These are phyloP conservation scores for Chrysaora quinquecirrha DNA, from an alignment of 30 jellyfish, hydroid and myxozoan species.

Conservation along the genomic window DNA sequence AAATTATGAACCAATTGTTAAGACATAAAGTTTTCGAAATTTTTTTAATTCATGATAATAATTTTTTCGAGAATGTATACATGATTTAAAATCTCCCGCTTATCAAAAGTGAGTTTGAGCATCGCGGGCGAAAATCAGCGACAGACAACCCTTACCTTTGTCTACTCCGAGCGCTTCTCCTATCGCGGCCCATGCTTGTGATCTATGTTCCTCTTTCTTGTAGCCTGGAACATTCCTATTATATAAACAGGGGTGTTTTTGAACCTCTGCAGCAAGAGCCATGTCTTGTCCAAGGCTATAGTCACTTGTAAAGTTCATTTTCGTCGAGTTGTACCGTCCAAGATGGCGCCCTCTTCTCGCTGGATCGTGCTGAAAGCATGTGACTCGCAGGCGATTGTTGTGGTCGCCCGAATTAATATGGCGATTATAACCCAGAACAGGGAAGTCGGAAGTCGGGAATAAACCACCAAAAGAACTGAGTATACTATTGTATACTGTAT, in stretches of 20 bases:
- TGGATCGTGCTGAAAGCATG: background rate
- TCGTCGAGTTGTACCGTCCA: background rate
- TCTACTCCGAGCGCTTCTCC: constrained; percentile 11
- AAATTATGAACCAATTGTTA: too few species aligned
- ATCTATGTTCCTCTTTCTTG: background rate
- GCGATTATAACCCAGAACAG: too few species aligned
- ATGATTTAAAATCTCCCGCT: too few species aligned
- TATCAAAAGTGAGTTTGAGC: too few species aligned
- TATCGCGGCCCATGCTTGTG: constrained; percentile 21
- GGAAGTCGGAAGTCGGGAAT: too few species aligned
- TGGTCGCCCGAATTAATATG: background rate
- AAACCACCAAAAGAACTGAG: too few species aligned
- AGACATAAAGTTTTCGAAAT: too few species aligned
- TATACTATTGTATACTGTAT: too few species aligned
- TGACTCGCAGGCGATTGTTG: constrained; percentile 10
- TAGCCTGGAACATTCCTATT: background rate
- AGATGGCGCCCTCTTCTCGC: background rate
- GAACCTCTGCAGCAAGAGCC: constrained; percentile 12
- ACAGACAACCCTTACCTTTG: constrained; percentile 18
- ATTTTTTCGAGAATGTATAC: too few species aligned
- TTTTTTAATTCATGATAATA: too few species aligned
- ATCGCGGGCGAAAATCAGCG: constrained; percentile 3
- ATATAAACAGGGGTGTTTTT: constrained; percentile 20
- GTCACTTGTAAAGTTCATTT: background rate
- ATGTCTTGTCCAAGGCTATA: background rate